Percentiles rank a stretch among this genome's conserved stretches.
phyloP scores from a whole-genome alignment of 2,113 vertebrate genomes.

The Oxygymnocypris stewartii region DNA sequence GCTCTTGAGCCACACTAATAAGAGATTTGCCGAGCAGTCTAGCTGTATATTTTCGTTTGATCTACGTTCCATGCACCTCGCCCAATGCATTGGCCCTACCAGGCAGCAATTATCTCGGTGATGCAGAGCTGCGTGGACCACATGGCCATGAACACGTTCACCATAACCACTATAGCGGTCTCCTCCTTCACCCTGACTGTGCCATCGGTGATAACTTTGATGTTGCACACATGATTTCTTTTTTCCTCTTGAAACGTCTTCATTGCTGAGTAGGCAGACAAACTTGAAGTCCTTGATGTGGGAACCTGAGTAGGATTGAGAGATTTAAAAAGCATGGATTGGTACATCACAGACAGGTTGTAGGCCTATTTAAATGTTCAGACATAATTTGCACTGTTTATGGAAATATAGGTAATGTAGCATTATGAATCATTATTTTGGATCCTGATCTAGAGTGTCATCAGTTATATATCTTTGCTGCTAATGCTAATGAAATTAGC shows the following conservation, averaged over 20 bases:
- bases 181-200: neutral
- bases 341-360: too few relatives aligned
- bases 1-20: conserved; percentile 5
- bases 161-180: neutral
- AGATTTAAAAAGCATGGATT: neutral
- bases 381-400: neutral
- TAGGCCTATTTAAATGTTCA: neutral
- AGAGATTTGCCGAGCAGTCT: conserved; percentile 21
- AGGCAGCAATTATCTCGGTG: conserved; percentile 59
- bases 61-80: conserved; percentile 38
- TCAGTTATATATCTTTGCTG: neutral
- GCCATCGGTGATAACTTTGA: conserved; percentile 3
- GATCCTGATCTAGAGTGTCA: neutral
- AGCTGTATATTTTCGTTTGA: conserved; percentile 46
- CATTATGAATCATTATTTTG: neutral
- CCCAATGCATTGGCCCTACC: conserved; percentile 45
- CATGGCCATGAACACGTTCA: conserved; percentile 49
- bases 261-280: neutral
- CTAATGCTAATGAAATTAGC: too few relatives aligned
- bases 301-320: neutral
- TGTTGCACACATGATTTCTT: neutral
- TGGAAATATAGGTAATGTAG: neutral
- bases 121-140: conserved; percentile 51
- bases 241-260: neutral
- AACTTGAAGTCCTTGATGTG: neutral